Evolutionary conservation across 2,888 invertebrate genomes (phyloP).

Genomic region (Platynereis dumerilii): DNA sequence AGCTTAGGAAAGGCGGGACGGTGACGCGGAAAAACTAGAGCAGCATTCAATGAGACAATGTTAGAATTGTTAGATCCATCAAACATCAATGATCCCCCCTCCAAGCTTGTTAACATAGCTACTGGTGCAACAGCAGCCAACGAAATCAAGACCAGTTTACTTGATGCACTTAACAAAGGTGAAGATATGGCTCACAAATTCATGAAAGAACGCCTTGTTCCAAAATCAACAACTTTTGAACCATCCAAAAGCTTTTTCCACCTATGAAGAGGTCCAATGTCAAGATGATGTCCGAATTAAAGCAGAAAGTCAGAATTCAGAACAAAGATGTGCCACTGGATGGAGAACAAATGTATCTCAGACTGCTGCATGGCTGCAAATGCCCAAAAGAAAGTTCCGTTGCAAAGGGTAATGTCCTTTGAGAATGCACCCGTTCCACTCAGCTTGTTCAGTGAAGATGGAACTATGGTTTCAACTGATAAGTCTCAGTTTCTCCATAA

Average conservation of each 20-base stretch:
- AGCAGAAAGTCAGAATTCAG: too few relatives aligned
- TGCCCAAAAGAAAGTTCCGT: slow-evolving; percentile 4
- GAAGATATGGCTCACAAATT: background rate
- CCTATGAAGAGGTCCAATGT: too few relatives aligned
- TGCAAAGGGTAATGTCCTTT: slow-evolving; percentile 13
- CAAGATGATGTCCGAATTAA: too few relatives aligned
- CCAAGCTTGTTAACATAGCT: slow-evolving; percentile 9
- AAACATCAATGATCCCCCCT: background rate
- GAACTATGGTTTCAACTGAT: background rate
- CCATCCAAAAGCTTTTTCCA: too few relatives aligned
- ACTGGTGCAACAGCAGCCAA: slow-evolving; percentile 9
- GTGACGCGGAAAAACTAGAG: slow-evolving; percentile 4
- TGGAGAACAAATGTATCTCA: slow-evolving; percentile 3
- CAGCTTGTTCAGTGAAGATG: slow-evolving; percentile 14
- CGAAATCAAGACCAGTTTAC: background rate
- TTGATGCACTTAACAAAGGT: background rate
- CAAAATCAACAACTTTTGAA: too few relatives aligned
- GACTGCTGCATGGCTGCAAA: slow-evolving; percentile 14
- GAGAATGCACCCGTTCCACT: slow-evolving; percentile 18
- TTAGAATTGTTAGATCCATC: slow-evolving; percentile 9
- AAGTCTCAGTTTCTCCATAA: slow-evolving; percentile 11
- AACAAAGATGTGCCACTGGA: too few relatives aligned
- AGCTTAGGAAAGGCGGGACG: background rate
- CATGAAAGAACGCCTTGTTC: too few relatives aligned
- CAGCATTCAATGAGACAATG: background rate